Conservation (phyloP, 2,888 invertebrate species). For the Apodemia mormo region DNA sequence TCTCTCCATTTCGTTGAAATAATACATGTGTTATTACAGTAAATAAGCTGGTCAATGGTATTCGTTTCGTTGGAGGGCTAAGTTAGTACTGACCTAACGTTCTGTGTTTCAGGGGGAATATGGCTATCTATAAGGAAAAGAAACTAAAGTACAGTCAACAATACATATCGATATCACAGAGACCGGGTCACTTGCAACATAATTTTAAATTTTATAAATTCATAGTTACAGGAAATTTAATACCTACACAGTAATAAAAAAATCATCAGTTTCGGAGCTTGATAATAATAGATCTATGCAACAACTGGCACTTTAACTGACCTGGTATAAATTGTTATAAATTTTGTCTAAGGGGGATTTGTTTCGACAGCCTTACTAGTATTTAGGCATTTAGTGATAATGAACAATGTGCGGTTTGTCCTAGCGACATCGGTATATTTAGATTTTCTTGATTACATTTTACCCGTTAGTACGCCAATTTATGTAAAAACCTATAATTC, state of each 20-base stretch:
- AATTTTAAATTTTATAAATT: no score
- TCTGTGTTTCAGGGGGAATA: background rate
- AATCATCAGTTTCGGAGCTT: background rate
- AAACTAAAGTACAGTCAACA: constrained; percentile 1
- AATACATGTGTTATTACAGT: background rate
- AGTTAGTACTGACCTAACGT: constrained; percentile 6
- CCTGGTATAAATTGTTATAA: background rate
- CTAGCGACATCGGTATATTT: background rate
- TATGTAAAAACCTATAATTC: background rate
- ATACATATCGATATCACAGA: background rate
- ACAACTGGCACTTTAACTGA: background rate
- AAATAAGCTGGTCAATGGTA: constrained; percentile 1
- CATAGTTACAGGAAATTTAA: no score
- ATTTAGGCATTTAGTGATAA: constrained; percentile 12
- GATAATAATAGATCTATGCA: background rate
- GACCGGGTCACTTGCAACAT: background rate
- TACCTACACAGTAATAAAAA: no score
- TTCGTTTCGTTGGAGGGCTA: background rate
- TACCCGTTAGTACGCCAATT: background rate
- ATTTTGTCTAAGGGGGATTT: background rate
- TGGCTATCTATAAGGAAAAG: background rate
- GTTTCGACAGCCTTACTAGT: background rate
- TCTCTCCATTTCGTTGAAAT: no score
- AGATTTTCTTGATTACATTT: background rate
- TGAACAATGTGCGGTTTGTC: background rate